Conservation (phyloP, 2,113 vertebrate genomes). For the Psettodes erumei region DNA sequence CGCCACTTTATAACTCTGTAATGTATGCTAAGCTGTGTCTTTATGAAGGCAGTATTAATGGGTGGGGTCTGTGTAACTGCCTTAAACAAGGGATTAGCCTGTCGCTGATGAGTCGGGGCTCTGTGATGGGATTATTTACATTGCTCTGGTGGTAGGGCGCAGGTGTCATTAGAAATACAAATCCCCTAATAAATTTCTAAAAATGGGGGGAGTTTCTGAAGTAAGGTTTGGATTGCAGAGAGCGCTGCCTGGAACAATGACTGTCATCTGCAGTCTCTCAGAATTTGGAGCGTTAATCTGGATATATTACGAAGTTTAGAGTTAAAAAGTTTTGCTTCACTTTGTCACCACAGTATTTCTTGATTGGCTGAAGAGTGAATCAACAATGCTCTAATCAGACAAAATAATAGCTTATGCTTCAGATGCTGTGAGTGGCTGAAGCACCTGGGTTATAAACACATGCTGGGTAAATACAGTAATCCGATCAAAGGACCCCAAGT, state of each 20-base stretch:
- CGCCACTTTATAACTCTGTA: slow-evolving; percentile 76
- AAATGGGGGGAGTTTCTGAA: slow-evolving; percentile 72
- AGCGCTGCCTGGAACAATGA: slow-evolving; percentile 77
- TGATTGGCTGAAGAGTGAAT: slow-evolving; percentile 47
- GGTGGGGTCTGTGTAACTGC: slow-evolving; percentile 86
- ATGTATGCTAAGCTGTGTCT: slow-evolving; percentile 85
- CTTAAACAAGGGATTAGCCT: slow-evolving; percentile 88
- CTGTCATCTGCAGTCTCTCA: slow-evolving; percentile 64
- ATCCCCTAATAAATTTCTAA: slow-evolving; percentile 86
- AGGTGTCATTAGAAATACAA: slow-evolving; percentile 87
- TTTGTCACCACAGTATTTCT: slow-evolving; percentile 60
- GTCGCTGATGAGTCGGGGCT: slow-evolving; percentile 80
- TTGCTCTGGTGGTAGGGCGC: slow-evolving; percentile 80
- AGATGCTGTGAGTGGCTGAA: slow-evolving; percentile 37
- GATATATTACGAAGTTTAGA: slow-evolving; percentile 58
- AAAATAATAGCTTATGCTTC: slow-evolving; percentile 61
- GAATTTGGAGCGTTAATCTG: slow-evolving; percentile 78
- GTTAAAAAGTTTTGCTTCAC: slow-evolving; percentile 68
- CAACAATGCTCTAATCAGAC: slow-evolving; percentile 71
- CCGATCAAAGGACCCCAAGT: slow-evolving; percentile 70
- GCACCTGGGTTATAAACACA: slow-evolving; percentile 71
- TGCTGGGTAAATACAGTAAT: slow-evolving; percentile 73
- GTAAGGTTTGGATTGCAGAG: slow-evolving; percentile 50
- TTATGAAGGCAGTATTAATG: slow-evolving; percentile 83
- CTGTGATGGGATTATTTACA: slow-evolving; percentile 87